Evolutionary conservation across 2,113 vertebrate species (phyloP).

Genomic region (Numida meleagris): DNA sequence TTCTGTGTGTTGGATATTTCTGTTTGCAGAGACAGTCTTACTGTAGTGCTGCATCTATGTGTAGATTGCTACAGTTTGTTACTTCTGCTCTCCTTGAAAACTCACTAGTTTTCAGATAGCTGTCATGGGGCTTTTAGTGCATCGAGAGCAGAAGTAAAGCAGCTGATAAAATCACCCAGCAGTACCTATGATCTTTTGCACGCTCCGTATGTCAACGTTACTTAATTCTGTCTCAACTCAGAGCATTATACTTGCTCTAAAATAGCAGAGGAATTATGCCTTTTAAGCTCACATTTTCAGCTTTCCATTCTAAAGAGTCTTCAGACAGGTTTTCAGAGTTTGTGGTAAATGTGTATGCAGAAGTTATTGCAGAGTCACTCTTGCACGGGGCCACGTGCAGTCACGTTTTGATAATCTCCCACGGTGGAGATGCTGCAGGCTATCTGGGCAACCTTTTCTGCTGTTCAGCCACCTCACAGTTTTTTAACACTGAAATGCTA

Average conservation of each 20-base stretch:
- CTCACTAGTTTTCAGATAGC: not conserved
- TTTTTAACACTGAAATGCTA: rapidly evolving
- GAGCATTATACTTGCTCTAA: not conserved
- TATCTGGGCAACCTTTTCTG: not conserved
- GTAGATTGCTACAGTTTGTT: not conserved
- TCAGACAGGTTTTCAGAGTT: not conserved
- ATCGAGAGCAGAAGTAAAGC: not conserved
- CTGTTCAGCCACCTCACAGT: not conserved
- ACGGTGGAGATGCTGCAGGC: not conserved
- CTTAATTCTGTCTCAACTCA: not conserved
- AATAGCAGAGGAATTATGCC: not conserved
- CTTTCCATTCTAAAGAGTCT: not conserved
- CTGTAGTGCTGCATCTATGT: rapidly evolving
- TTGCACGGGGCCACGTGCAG: not conserved
- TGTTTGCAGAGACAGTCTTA: not conserved
- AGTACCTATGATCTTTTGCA: not conserved
- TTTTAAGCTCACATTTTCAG: not conserved
- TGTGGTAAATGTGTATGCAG: not conserved
- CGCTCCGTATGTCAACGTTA: rapidly evolving
- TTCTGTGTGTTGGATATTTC: rapidly evolving
- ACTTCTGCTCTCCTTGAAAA: not conserved
- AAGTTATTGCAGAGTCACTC: rapidly evolving
- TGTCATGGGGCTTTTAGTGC: rapidly evolving
- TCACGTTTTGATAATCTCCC: not conserved
- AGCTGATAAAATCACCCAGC: not conserved